These are phyloP conservation scores for Actias luna DNA, from an alignment of 2,888 invertebrate species.

Conservation along the genomic window DNA sequence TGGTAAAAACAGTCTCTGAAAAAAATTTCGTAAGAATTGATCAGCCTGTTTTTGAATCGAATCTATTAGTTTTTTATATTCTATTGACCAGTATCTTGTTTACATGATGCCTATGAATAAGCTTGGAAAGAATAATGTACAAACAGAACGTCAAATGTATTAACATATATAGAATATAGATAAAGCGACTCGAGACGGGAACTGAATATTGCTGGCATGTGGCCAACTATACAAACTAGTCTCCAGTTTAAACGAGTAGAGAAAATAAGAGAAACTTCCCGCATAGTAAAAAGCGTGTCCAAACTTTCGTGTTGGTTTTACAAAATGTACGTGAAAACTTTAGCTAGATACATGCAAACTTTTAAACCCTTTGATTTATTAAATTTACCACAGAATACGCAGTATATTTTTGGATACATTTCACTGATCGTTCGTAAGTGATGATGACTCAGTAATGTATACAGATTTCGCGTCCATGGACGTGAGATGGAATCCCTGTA, in stretches of 20 bases:
- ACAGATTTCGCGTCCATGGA: too few relatives aligned
- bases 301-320: not conserved
- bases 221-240: not conserved
- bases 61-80: too few relatives aligned
- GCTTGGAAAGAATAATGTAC: too few relatives aligned
- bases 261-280: conserved; percentile 8
- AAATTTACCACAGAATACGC: not conserved
- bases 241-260: not conserved
- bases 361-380: not conserved
- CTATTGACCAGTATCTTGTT: too few relatives aligned
- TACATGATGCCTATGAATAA: too few relatives aligned
- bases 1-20: too few relatives aligned
- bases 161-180: not conserved
- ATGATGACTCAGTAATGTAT: too few relatives aligned
- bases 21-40: too few relatives aligned
- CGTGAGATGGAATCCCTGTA: too few relatives aligned
- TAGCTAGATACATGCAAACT: not conserved
- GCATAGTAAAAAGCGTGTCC: not conserved
- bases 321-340: not conserved
- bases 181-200: not conserved
- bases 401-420: too few relatives aligned
- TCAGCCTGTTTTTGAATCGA: too few relatives aligned
- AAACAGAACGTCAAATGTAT: too few relatives aligned
- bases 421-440: not conserved
- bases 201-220: not conserved